Conservation (phyloP, 2,888 invertebrate genomes). For the Nipponacmea schrenckii region DNA sequence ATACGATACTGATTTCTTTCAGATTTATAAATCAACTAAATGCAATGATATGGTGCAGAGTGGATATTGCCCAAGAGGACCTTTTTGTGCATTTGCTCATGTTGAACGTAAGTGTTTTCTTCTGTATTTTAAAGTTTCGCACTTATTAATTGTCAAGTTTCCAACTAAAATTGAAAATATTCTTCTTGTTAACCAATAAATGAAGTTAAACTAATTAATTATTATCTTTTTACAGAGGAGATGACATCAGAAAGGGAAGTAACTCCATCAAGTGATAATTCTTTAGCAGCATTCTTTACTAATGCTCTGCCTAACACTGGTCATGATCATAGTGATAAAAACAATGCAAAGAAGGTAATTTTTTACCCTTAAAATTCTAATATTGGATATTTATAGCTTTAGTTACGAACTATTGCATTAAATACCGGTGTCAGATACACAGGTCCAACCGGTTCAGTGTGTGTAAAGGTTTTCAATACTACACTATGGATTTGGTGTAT, state of each 20-base stretch:
- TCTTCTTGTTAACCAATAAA: no score
- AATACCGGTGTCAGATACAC: no score
- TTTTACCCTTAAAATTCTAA: not conserved
- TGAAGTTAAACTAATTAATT: not conserved
- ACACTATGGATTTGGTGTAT: no score
- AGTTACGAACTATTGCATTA: no score
- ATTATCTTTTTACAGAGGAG: slow-evolving; percentile 76
- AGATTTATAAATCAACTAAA: slow-evolving; percentile 98
- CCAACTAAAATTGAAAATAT: no score
- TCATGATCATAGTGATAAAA: slow-evolving; percentile 13
- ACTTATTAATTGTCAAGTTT: no score
- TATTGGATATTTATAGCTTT: no score
- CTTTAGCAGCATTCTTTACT: slow-evolving; percentile 87
- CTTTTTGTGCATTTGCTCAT: slow-evolving; percentile 99
- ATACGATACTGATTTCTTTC: slow-evolving; percentile 10
- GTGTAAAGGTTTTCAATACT: no score
- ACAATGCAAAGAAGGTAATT: slow-evolving; percentile 4
- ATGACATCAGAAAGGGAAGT: slow-evolving; percentile 83
- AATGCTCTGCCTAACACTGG: slow-evolving; percentile 76
- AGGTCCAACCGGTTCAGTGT: no score
- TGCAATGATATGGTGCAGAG: slow-evolving; percentile 99
- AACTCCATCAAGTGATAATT: slow-evolving; percentile 67
- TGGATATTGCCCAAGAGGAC: slow-evolving; percentile 96
- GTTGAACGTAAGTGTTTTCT: slow-evolving; percentile 76
- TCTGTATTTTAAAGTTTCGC: not conserved